phyloP scores from a whole-genome alignment of 2,797 vertebrate species.

The Squalus acanthias region DNA sequence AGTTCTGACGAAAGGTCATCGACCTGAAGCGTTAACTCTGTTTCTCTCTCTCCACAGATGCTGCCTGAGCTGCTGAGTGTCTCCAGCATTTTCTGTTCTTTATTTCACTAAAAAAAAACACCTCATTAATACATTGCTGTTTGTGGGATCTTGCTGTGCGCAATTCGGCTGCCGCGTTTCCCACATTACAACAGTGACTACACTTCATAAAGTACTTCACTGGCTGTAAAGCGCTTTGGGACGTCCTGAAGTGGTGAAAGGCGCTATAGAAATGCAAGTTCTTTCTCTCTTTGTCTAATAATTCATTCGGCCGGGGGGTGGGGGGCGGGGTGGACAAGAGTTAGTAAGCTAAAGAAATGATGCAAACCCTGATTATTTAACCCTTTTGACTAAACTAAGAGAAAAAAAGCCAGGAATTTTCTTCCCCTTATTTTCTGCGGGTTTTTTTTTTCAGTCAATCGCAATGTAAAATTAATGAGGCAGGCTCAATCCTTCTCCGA shows the following conservation, averaged over 20 bases:
- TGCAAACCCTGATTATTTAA: background rate
- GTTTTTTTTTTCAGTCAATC: background rate
- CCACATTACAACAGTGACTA: too few species aligned
- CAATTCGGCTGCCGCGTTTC: too few species aligned
- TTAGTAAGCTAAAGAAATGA: background rate
- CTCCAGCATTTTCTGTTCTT: too few species aligned
- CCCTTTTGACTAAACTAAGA: background rate
- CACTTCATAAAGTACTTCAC: too few species aligned
- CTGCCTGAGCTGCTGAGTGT: too few species aligned
- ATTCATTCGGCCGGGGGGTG: background rate
- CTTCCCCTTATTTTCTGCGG: background rate
- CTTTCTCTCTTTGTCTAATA: background rate
- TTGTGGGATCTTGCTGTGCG: background rate
- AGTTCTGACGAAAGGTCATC: too few species aligned
- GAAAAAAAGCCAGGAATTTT: background rate
- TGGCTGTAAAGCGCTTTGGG: too few species aligned
- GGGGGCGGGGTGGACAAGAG: background rate
- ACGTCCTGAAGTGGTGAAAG: background rate
- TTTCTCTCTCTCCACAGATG: too few species aligned
- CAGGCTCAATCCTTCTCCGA: background rate
- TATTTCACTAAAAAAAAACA: too few species aligned
- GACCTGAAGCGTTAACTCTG: too few species aligned
- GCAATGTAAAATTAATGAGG: constrained; percentile 25
- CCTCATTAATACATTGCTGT: background rate
- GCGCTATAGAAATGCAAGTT: background rate